phyloP scores from a whole-genome alignment of 2,797 vertebrate species.

The Leuciscus waleckii region DNA sequence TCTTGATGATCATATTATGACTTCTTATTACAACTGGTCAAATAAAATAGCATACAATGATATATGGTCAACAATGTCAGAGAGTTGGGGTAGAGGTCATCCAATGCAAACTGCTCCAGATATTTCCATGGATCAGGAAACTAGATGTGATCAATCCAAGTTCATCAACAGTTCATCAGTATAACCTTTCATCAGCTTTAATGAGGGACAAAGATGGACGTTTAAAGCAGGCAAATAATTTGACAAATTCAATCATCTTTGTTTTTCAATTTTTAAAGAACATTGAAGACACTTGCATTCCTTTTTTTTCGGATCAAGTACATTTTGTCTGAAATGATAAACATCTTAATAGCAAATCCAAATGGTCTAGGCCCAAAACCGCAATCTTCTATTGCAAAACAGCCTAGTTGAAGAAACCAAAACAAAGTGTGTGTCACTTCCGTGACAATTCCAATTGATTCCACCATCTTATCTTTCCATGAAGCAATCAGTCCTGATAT shows the following conservation, averaged over 20 bases:
- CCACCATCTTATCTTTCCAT: conserved; percentile 30
- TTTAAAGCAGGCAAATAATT: neutral
- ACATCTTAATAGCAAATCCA: conserved; percentile 10
- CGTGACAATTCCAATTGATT: neutral
- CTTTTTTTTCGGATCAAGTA: neutral
- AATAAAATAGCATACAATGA: neutral
- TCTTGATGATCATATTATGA: conserved; percentile 17
- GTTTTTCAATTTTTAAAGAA: conserved; percentile 13
- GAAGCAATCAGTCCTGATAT: conserved; percentile 1
- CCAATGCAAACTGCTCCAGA: conserved; percentile 8
- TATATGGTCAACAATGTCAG: neutral
- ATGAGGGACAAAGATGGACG: conserved; percentile 18
- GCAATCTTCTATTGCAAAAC: conserved; percentile 8
- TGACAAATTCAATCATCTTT: conserved; percentile 31
- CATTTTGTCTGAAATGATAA: neutral
- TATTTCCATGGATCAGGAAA: conserved; percentile 34
- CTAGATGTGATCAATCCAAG: neutral
- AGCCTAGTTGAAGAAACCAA: conserved; percentile 3
- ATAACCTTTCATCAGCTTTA: conserved; percentile 23
- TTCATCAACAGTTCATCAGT: conserved; percentile 38
- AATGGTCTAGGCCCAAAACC: conserved; percentile 8
- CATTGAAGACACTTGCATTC: neutral
- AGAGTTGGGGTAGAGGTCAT: neutral
- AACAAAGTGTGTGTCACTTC: neutral
- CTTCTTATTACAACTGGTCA: neutral